phyloP scores from a whole-genome alignment of 2,113 vertebrate genomes.

The Oncorhynchus gorbuscha region DNA sequence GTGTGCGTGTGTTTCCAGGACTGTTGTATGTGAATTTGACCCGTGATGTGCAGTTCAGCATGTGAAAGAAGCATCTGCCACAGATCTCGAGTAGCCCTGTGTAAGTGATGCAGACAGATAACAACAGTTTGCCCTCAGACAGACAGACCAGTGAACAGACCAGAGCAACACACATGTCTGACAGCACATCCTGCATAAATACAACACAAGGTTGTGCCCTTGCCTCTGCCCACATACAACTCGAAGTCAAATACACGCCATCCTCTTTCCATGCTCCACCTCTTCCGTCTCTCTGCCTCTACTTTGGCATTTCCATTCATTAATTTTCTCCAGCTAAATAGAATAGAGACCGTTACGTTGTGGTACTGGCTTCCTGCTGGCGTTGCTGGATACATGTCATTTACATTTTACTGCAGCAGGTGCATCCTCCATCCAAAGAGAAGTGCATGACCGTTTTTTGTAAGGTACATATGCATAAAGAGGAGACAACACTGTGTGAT shows the following conservation, averaged over 20 bases:
- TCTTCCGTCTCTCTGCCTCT: not conserved
- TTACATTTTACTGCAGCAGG: no score
- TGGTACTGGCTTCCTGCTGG: no score
- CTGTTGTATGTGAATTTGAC: not conserved
- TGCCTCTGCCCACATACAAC: not conserved
- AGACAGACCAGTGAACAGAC: not conserved
- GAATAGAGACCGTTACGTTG: no score
- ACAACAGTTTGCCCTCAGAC: not conserved
- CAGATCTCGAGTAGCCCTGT: not conserved
- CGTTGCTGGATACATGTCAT: no score
- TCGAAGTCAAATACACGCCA: not conserved
- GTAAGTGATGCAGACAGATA: slow-evolving; percentile 8
- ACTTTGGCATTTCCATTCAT: no score
- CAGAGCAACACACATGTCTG: not conserved
- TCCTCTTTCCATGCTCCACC: not conserved
- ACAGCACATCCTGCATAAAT: not conserved
- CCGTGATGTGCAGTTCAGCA: no score
- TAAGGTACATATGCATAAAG: not conserved
- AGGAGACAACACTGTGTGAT: not conserved
- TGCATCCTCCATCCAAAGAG: no score
- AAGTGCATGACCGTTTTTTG: no score
- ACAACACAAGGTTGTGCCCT: not conserved
- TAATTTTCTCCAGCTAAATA: no score
- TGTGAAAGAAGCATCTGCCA: no score
- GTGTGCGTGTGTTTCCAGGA: not conserved